Evolutionary conservation across 2,113 vertebrate genomes (phyloP).

Genomic region (Leuciscus idus): DNA sequence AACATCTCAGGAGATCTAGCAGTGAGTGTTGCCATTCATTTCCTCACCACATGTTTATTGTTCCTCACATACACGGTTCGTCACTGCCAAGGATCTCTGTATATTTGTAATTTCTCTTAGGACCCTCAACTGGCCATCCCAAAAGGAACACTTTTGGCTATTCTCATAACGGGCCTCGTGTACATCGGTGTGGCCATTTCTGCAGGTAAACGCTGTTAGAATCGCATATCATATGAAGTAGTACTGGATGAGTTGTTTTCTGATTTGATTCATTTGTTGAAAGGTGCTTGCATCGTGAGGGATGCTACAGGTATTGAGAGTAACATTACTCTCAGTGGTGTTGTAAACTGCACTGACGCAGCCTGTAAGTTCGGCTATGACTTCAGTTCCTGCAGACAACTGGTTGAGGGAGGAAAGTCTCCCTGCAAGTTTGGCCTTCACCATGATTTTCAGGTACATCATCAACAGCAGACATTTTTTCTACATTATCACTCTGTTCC

Average conservation of each 20-base stretch:
- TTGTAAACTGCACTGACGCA: conserved; percentile 85
- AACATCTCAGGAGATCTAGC: conserved; percentile 99
- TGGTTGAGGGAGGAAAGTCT: rapidly evolving
- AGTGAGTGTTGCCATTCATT: conserved; percentile 75
- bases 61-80: background rate
- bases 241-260: background rate
- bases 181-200: conserved; percentile 92
- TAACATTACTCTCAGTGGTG: conserved; percentile 77
- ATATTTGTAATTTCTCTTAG: conserved; percentile 70
- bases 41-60: background rate
- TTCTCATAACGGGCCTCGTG: conserved; percentile 92
- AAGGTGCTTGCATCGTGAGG: conserved; percentile 92
- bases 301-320: conserved; percentile 82
- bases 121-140: conserved; percentile 97
- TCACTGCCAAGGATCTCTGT: background rate
- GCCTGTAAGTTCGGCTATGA: conserved; percentile 88
- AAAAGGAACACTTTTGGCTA: conserved; percentile 94
- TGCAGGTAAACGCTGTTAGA: conserved; percentile 77
- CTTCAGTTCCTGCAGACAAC: conserved; percentile 83
- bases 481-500: background rate
- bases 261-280: conserved; percentile 19
- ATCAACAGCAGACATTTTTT: background rate
- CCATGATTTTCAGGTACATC: conserved; percentile 86
- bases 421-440: conserved; percentile 85
- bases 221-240: too few relatives aligned